phyloP scores from a whole-genome alignment of 2,113 vertebrate species.

The Crotalus tigris region DNA sequence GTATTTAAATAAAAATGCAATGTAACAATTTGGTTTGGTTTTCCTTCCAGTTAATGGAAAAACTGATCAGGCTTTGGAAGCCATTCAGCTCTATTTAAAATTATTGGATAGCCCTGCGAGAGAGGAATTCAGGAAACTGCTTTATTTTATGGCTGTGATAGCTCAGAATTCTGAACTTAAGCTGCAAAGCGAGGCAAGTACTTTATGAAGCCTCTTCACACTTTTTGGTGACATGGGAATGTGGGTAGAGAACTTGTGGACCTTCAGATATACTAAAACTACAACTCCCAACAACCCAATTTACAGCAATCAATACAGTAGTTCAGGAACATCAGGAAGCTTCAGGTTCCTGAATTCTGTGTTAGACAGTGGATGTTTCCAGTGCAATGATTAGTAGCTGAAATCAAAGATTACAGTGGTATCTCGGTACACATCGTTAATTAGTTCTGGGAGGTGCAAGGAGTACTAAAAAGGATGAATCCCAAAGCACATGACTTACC shows the following conservation, averaged over 20 bases:
- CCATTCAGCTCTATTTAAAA: conserved; percentile 90
- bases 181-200: conserved; percentile 86
- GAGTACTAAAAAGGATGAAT: background rate
- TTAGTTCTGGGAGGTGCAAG: background rate
- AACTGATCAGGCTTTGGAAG: conserved; percentile 85
- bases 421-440: background rate
- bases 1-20: background rate
- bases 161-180: conserved; percentile 81
- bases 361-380: background rate
- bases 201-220: background rate
- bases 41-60: conserved; percentile 88
- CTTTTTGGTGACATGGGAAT: background rate
- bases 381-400: background rate
- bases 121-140: conserved; percentile 89
- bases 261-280: background rate
- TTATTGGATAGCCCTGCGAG: conserved; percentile 84
- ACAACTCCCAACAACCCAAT: background rate
- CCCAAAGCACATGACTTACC: background rate
- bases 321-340: background rate
- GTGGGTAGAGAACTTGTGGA: background rate
- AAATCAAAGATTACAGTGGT: background rate
- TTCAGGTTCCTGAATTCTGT: background rate
- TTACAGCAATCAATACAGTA: background rate
- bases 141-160: conserved; percentile 91
- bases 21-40: background rate